Base-by-base conservation (phyloP, 1,140 invertebrate genomes). In the Pomacea maculata region DNA sequence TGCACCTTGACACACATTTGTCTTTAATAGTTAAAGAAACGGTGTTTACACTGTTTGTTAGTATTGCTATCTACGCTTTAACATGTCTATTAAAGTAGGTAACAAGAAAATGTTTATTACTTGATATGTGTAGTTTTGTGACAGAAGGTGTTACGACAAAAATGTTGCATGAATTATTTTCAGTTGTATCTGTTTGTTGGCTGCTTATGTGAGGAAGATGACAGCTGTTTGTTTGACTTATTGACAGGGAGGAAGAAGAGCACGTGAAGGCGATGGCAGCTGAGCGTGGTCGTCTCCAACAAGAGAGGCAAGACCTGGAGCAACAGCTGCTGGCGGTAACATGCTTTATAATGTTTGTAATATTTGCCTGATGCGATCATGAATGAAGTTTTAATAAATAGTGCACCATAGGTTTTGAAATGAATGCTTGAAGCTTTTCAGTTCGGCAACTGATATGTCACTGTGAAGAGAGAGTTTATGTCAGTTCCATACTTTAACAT, bases 251-350 rank as follows among this genome's bases (percentile, higher is more conserved):
- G 45, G 86, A 89, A 54, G 86, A 86, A 54, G 87, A 88, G 54
- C 83, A 85, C 25, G 79, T 85, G 78, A 81, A 80, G 70, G 75
- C 82, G 52, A 84, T 83, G 57, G 85, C 87, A n/a, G 81, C 65
- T 11, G 88, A 88, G 29, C 84, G 86, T 82, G 81, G 83, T 57
- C 80, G 85, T 73, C 80, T 88, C 25, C 86, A 91, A 78, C 79
- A 83, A 55, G 87, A 88, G 71, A 86, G 85, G 55, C 83, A 84
- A 63, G 81, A 83, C 14, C 77, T 89, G 45, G 85, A 89, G 75
- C 85, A 89, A 17, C 83, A 86, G 68, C 80, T 90, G 55, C 74
- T 83, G 52, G 85, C 88, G 84, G 89, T 89, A 75, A 72, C 34
- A 25, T 54, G 52, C 4, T 78, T 34, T 21, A 6, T 34, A 29